Percentiles rank a stretch among this genome's conserved stretches.
phyloP scores from a whole-genome alignment of 2,888 invertebrate genomes.

The Brachypalpus laphriformis region DNA sequence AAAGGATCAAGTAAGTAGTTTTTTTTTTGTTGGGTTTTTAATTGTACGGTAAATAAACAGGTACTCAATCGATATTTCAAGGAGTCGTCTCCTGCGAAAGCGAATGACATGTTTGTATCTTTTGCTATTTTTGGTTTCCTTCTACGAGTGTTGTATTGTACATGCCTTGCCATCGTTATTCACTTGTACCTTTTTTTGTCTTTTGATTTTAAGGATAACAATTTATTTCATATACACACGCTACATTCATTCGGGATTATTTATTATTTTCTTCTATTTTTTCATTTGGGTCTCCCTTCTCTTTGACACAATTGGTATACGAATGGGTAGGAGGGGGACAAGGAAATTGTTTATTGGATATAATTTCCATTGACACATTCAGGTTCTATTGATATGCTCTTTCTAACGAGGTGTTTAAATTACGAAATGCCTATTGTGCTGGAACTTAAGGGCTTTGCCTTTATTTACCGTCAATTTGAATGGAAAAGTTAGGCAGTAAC shows the following conservation, averaged over 20 bases:
- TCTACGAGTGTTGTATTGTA: background rate
- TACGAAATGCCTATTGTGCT: conserved; percentile 36
- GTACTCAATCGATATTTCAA: conserved; percentile 68
- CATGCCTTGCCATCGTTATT: conserved; percentile 33
- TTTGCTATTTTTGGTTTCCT: conserved; percentile 27
- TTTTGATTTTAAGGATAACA: conserved; percentile 63
- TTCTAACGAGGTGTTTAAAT: conserved; percentile 59
- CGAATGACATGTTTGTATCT: conserved; percentile 29
- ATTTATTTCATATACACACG: conserved; percentile 71
- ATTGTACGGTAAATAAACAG: conserved; percentile 66
- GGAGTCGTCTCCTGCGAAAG: conserved; percentile 32
- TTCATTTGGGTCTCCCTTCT: conserved; percentile 2
- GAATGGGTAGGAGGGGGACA: background rate
- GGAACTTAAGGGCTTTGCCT: conserved; percentile 8
- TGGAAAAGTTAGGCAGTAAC: conserved; percentile 8
- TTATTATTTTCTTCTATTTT: conserved; percentile 46
- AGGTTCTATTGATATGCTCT: conserved; percentile 37
- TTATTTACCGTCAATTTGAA: conserved; percentile 19
- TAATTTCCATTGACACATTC: conserved; percentile 57
- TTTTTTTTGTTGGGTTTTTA: conserved; percentile 52
- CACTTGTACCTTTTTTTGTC: conserved; percentile 49
- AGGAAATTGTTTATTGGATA: conserved; percentile 48
- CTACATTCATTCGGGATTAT: conserved; percentile 63
- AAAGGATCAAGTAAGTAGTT: conserved; percentile 39
- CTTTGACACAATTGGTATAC: conserved; percentile 18